Conservation (phyloP, 92 coral and sea anemone genomes). For the Palythoa grandiflora region DNA sequence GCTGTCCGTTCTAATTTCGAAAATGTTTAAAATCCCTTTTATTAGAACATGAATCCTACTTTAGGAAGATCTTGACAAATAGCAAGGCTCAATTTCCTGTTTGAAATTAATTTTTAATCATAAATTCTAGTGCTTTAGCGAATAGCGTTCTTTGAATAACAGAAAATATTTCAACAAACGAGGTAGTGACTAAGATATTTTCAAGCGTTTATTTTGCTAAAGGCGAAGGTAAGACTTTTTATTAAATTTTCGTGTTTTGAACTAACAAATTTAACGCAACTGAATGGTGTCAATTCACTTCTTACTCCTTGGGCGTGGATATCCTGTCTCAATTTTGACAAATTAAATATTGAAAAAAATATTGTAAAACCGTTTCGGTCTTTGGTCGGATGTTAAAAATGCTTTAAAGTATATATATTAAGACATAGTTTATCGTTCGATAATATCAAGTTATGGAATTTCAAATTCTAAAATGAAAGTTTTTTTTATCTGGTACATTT, state of each 20-base stretch:
- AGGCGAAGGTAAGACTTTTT: background rate
- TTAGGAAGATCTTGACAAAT: background rate
- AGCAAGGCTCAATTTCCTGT: slow-evolving; percentile 10
- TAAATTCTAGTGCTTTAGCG: background rate
- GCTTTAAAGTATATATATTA: too few species aligned
- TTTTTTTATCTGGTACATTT: background rate
- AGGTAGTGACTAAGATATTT: background rate
- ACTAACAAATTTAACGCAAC: background rate
- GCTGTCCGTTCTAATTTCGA: too few species aligned
- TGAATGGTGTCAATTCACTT: background rate
- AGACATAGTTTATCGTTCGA: too few species aligned
- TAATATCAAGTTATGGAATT: too few species aligned
- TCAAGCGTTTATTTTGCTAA: background rate
- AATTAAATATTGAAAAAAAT: too few species aligned
- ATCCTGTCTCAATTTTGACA: background rate
- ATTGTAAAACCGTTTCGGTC: too few species aligned
- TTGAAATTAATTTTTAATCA: slow-evolving; percentile 34
- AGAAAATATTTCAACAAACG: background rate
- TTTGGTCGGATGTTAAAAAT: too few species aligned
- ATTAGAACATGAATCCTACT: slow-evolving; percentile 10
- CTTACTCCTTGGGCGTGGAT: background rate
- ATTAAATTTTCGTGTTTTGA: background rate
- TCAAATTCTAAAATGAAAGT: too few species aligned
- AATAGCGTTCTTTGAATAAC: background rate
- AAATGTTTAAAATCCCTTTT: background rate